Evolutionary conservation across 1,140 invertebrate genomes (phyloP).

Genomic region (Holotrichia oblita): DNA sequence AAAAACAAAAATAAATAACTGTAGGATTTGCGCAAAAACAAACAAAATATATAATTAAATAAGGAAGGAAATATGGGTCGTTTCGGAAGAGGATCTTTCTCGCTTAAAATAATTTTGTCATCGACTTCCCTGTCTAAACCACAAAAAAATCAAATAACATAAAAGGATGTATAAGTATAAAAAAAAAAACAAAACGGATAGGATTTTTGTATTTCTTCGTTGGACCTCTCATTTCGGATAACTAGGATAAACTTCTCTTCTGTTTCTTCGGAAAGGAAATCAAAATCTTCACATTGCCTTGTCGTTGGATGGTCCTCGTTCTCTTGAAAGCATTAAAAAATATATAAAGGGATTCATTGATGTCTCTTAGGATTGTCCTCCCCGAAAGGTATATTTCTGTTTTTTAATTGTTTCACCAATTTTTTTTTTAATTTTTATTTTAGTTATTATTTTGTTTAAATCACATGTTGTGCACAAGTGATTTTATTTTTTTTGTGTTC

Average conservation of each 20-base stretch:
- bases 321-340: not conserved
- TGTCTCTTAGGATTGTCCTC: slow-evolving; percentile 22
- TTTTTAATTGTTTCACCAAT: not conserved
- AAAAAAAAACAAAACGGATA: not conserved
- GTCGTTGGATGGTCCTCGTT: not conserved
- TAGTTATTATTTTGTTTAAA: not conserved
- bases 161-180: not conserved
- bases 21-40: too few species aligned
- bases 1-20: not conserved
- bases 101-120: too few species aligned
- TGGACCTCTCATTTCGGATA: slow-evolving; percentile 1
- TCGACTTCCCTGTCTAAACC: not conserved
- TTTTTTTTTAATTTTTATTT: slow-evolving; percentile 18
- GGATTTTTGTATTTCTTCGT: slow-evolving; percentile 1
- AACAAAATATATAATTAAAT: too few species aligned
- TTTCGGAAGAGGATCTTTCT: not conserved
- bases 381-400: slow-evolving; percentile 23
- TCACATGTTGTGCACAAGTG: not conserved
- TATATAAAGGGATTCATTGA: not conserved
- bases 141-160: not conserved
- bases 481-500: slow-evolving; percentile 7
- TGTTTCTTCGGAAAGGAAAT: not conserved
- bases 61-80: not conserved
- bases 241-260: not conserved
- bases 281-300: not conserved